Percentiles rank a stretch among this genome's conserved stretches.
Evolutionary conservation across 2,113 vertebrate species (phyloP).

Genomic region (Podocnemis expansa): DNA sequence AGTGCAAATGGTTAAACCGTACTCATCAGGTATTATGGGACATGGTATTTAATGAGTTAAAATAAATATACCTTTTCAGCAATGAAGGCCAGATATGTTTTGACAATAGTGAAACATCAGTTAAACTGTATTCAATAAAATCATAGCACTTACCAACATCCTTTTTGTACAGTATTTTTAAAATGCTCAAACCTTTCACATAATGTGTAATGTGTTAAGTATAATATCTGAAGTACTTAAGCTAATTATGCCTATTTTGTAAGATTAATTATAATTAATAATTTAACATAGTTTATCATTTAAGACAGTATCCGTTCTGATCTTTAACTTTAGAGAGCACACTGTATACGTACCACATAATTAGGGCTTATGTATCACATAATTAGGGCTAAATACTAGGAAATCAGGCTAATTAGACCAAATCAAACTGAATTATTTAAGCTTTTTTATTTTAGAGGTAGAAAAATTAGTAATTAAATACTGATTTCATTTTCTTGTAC

Average conservation of each 20-base stretch:
- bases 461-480: constrained; percentile 83
- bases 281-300: constrained; percentile 88
- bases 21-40: rapidly evolving
- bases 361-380: constrained; percentile 86
- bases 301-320: constrained; percentile 87
- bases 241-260: constrained; percentile 86
- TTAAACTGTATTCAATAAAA: neutral
- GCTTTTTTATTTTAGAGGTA: constrained; percentile 81
- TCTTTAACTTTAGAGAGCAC: constrained; percentile 85
- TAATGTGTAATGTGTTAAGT: constrained; percentile 78
- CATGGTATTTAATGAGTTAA: neutral
- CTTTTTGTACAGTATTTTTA: constrained; percentile 53
- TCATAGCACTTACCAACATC: neutral
- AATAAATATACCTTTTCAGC: neutral
- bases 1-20: neutral
- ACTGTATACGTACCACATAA: constrained; percentile 84
- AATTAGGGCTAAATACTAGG: constrained; percentile 88
- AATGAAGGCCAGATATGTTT: neutral
- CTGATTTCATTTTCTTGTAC: constrained; percentile 77
- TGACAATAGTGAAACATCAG: neutral
- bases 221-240: constrained; percentile 83
- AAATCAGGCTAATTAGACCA: constrained; percentile 87
- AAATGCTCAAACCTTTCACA: constrained; percentile 72
- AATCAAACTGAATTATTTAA: constrained; percentile 90
- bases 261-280: constrained; percentile 89